Evolutionary conservation across 2,113 vertebrate species (phyloP), one percentile per base, ranked within the genome.

Genomic region (Formicarius rufipectus): DNA sequence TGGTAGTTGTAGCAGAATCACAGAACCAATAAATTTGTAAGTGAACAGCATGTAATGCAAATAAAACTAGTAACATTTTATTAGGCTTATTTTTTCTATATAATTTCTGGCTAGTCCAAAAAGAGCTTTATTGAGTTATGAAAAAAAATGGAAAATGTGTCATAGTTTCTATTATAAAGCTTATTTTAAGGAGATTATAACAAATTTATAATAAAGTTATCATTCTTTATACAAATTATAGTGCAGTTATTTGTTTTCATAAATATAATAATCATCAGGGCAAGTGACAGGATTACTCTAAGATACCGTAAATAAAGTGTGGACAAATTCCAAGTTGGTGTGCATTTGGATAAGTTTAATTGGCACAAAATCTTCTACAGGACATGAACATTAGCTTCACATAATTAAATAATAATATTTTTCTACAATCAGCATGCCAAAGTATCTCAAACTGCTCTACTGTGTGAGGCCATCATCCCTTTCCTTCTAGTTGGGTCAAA

Each of bases 341-440:
- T 47, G 17, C 23, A 68, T 60, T 76, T 92, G 22, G 66, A 86
- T 58, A 0, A 80, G 66, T 90, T 89, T 37, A 93, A 85, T 53
- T 62, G 15, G 13, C 33, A 66, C 31, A 85, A 90, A 88, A 50
- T 55, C 42, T 75, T 89, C 58, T 53, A 69, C 17, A 59, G 37
- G 37, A 83, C 64, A 88, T 30, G 11, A 90, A 45, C 23, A 84
- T 87, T 47, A 84, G 58, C 6, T 84, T 80, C 4, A 56, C 39
- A 80, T 85, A 83, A 92, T 92, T 94, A 94, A 85, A 62, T 59
- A 30, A 91, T 79, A 85, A 91, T 90, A 91, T 87, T 90, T 92
- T 90, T 92, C 28, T 83, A 73, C 24, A 84, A 60, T 80, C n/a
- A 55, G 23, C 31, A 74, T 63, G 63, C 69, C n/a, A 53, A 87